Evolutionary conservation across 2,113 vertebrate species (phyloP).

Genomic region (Seriola rivoliana): DNA sequence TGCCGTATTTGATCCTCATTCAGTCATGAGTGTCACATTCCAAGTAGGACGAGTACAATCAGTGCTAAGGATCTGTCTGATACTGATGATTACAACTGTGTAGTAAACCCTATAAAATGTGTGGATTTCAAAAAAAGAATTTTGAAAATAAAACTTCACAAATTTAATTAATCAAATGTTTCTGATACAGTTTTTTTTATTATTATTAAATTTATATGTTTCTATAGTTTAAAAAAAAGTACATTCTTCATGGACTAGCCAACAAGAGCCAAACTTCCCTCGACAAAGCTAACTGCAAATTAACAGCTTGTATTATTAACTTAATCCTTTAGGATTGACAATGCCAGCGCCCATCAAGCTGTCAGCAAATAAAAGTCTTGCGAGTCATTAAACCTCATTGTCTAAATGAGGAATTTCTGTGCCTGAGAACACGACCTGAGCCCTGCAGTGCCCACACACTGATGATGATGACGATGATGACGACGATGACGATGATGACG

Average conservation of each 20-base stretch:
- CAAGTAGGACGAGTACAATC: slow-evolving; percentile 31
- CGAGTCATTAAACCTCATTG: slow-evolving; percentile 69
- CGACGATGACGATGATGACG: no score
- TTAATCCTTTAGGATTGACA: slow-evolving; percentile 29
- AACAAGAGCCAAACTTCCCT: not conserved
- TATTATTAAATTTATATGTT: not conserved
- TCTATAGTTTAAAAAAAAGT: not conserved
- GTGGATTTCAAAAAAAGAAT: no score
- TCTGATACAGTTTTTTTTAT: not conserved
- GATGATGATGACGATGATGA: slow-evolving; percentile 19
- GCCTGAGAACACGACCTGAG: slow-evolving; percentile 35
- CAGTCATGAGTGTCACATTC: slow-evolving; percentile 44
- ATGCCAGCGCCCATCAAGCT: slow-evolving; percentile 23
- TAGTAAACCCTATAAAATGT: not conserved
- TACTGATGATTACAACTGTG: not conserved
- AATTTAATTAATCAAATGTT: not conserved
- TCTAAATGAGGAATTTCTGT: slow-evolving; percentile 49
- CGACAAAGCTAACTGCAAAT: slow-evolving; percentile 38
- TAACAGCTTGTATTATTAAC: slow-evolving; percentile 37
- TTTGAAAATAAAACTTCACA: not conserved
- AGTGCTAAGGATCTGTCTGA: slow-evolving; percentile 4
- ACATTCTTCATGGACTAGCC: not conserved
- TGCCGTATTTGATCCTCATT: slow-evolving; percentile 64
- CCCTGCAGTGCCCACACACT: slow-evolving; percentile 16
- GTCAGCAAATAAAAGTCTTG: slow-evolving; percentile 60